These are phyloP conservation scores for Nemapogon koenigi DNA, from an alignment of 2,888 invertebrate species.

Conservation along the genomic window DNA sequence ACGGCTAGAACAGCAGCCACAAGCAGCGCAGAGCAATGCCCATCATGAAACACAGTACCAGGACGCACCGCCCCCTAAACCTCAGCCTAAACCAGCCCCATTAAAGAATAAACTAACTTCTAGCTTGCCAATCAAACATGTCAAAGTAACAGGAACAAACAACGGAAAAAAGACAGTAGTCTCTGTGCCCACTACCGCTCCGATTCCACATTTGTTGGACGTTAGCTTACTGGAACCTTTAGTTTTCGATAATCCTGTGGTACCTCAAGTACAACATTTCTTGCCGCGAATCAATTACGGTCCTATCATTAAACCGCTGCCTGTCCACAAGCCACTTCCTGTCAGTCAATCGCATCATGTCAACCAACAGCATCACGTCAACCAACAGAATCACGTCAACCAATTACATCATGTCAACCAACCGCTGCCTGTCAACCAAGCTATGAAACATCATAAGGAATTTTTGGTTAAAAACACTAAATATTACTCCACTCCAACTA, in stretches of 20 bases:
- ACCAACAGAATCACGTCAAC: conserved; percentile 30
- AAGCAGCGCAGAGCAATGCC: background rate
- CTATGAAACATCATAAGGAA: conserved; percentile 31
- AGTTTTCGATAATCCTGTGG: conserved; percentile 49
- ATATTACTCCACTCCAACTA: conserved; percentile 29
- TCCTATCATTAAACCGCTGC: conserved; percentile 36
- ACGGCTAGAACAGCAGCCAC: conserved; percentile 23
- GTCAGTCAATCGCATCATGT: no score
- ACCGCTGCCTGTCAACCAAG: conserved; percentile 9
- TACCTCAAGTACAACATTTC: conserved; percentile 55
- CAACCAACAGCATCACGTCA: conserved; percentile 24
- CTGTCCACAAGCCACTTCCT: conserved; percentile 21
- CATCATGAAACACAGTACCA: background rate
- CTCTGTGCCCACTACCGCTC: conserved; percentile 38
- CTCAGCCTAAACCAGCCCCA: conserved; percentile 5
- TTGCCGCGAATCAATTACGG: conserved; percentile 43
- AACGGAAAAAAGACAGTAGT: conserved; percentile 42
- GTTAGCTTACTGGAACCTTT: conserved; percentile 48
- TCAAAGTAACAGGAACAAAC: conserved; percentile 29
- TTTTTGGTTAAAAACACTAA: conserved; percentile 34
- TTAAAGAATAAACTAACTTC: conserved; percentile 20
- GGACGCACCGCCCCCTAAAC: conserved; percentile 4
- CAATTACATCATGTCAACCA: no score
- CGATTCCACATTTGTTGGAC: conserved; percentile 37
- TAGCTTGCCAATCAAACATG: conserved; percentile 21